Evolutionary conservation across 2,888 invertebrate species (phyloP).

Genomic region (Tromatobia lineatoria): DNA sequence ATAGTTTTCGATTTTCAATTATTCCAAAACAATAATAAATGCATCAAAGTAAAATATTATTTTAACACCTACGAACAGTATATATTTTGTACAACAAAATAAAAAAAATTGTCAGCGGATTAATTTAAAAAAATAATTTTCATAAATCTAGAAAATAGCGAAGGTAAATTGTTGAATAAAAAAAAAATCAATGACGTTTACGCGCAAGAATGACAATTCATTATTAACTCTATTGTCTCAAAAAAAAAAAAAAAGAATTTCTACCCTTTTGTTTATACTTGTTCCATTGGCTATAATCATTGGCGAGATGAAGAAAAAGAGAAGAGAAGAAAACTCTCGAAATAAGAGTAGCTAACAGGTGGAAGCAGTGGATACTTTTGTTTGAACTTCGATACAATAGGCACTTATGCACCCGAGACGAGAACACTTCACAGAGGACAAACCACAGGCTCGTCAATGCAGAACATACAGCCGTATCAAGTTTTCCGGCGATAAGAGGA

Average conservation of each 20-base stretch:
- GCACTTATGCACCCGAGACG: slow-evolving; percentile 26
- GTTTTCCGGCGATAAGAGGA: slow-evolving; percentile 10
- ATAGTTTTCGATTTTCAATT: no score
- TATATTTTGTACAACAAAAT: no score
- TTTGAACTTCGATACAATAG: slow-evolving; percentile 13
- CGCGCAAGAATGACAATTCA: not conserved
- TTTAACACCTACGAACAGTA: no score
- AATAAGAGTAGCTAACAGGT: slow-evolving; percentile 15
- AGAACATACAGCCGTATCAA: slow-evolving; percentile 10
- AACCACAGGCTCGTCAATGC: slow-evolving; percentile 22
- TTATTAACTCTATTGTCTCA: no score
- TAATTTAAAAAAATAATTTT: no score
- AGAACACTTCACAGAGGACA: slow-evolving; percentile 6
- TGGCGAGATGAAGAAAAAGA: not conserved
- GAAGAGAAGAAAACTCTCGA: not conserved
- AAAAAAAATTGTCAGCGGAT: no score
- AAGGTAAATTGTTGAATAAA: not conserved
- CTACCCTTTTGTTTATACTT: not conserved
- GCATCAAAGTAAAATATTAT: no score
- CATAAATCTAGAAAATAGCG: no score
- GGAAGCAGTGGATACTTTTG: slow-evolving; percentile 23
- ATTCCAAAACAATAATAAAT: no score
- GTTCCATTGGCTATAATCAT: no score
- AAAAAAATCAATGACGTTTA: not conserved
- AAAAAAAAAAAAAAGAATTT: not conserved